phyloP scores from a whole-genome alignment of 2,888 invertebrate species.

The Cephus pygmeus region DNA sequence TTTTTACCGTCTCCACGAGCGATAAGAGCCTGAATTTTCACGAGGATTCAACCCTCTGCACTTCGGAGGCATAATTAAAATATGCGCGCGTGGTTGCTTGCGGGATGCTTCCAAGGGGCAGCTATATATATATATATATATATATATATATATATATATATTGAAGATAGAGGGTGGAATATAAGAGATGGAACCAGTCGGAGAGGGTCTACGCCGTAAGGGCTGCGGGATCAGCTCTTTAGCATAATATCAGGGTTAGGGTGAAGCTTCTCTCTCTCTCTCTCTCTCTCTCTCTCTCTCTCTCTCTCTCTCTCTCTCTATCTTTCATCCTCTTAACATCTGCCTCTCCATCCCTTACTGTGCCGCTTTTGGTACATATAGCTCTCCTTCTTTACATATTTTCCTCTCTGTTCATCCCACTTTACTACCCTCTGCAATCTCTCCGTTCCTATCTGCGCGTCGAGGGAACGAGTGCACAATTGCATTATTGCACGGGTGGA shows the following conservation, averaged over 20 bases:
- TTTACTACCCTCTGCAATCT: too few relatives aligned
- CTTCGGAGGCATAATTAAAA: conserved; percentile 29
- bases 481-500: conserved; percentile 13
- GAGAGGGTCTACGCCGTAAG: background rate
- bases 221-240: conserved; percentile 12
- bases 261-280: background rate
- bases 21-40: conserved; percentile 1
- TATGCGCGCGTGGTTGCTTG: conserved; percentile 22
- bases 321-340: background rate
- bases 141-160: background rate
- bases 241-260: conserved; percentile 15
- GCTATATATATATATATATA: background rate
- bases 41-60: conserved; percentile 13
- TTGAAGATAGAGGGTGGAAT: background rate
- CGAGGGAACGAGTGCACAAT: conserved; percentile 10
- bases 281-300: too few relatives aligned
- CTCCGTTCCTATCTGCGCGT: conserved; percentile 6
- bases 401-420: too few relatives aligned
- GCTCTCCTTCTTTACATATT: too few relatives aligned
- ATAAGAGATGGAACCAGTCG: conserved; percentile 4
- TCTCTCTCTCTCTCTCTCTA: background rate
- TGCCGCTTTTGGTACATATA: too few relatives aligned
- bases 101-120: background rate
- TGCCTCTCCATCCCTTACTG: too few relatives aligned
- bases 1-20: background rate